These are phyloP conservation scores for Hestina assimilis DNA, from an alignment of 1,140 invertebrate species.

Conservation along the genomic window DNA sequence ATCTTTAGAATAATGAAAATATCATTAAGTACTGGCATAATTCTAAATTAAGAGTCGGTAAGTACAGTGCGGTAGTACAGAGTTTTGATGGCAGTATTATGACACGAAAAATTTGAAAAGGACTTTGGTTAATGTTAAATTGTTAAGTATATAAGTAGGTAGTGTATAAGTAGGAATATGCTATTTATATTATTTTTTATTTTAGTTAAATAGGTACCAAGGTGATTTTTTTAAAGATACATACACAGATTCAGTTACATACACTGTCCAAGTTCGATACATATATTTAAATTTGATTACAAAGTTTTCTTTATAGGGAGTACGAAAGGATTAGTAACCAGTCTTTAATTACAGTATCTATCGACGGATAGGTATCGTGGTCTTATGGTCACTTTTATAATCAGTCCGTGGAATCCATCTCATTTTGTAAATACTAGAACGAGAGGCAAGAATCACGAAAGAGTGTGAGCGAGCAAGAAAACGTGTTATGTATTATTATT, in stretches of 20 bases:
- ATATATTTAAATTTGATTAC: no score
- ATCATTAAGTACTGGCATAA: not conserved
- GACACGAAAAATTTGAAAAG: no score
- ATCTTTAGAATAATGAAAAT: not conserved
- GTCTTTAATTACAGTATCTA: conserved; percentile 26
- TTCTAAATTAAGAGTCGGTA: no score
- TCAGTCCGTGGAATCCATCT: conserved; percentile 51
- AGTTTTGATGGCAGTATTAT: no score
- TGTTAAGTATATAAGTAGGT: no score
- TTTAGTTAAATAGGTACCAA: not conserved
- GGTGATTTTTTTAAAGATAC: not conserved
- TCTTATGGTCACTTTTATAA: conserved; percentile 31
- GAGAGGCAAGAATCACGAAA: conserved; percentile 49
- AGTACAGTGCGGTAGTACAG: no score
- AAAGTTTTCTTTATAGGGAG: conserved; percentile 6
- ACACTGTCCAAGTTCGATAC: no score
- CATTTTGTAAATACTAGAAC: conserved; percentile 64
- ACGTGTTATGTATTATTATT: conserved; percentile 72
- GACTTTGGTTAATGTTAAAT: no score
- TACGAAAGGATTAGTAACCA: conserved; percentile 13
- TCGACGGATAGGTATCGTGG: conserved; percentile 23
- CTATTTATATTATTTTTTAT: not conserved
- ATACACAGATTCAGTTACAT: not conserved
- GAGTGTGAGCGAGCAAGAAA: conserved; percentile 61
- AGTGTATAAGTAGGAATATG: not conserved